Base-by-base conservation (phyloP, 2,113 vertebrate genomes). In the Anser cygnoides region DNA sequence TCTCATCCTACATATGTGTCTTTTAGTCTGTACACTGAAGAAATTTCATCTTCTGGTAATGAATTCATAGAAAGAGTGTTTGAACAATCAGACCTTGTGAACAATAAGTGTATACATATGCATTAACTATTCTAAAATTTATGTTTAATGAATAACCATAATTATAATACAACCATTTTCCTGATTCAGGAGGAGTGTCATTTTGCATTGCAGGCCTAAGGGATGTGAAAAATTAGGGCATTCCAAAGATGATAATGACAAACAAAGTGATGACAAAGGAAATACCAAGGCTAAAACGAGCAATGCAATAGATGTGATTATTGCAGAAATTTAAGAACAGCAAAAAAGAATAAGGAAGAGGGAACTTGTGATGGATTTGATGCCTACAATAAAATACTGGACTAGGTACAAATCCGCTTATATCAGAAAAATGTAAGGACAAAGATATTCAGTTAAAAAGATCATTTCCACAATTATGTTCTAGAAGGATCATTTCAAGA, bases 61-160 rank as follows among this genome's bases (percentile, higher is more conserved):
- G 0, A 79, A 85, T 83, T 66, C 91, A 70, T 31, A 90, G 87
- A 78, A 59, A 0, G 11, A 88, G 18, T 49, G 62, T 68, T 74
- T 49, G 68, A 94, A 61, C 68, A 86, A 75, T 65, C 70, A 86
- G 65, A 43, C 18, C 43, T 61, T 26, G 33, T 19, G 65, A 93
- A 84, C 82, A 93, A 59, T 78, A 43, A 52, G 16, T 68, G 86
- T 72, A 78, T 92, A 68, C 65, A 81, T 79, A 94, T 93, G 23
- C 43, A 90, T 90, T 18, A 75, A 70, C 61, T 92, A 15, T 78
- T 92, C 83, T 90, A 35, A 84, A 92, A 61, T n/a, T 67, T 75
- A 61, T 61, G 49, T 39, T 81, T 84, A 61, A 94, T 89, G 93
- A 92, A 96, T 93, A 95, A 87, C 78, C 73, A 81, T 72, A 67